A percentile compares a stretch with the other conserved stretches of the same genome.
Evolutionary conservation across 2,113 vertebrate genomes (phyloP).

Genomic region (Tetrao urogallus): DNA sequence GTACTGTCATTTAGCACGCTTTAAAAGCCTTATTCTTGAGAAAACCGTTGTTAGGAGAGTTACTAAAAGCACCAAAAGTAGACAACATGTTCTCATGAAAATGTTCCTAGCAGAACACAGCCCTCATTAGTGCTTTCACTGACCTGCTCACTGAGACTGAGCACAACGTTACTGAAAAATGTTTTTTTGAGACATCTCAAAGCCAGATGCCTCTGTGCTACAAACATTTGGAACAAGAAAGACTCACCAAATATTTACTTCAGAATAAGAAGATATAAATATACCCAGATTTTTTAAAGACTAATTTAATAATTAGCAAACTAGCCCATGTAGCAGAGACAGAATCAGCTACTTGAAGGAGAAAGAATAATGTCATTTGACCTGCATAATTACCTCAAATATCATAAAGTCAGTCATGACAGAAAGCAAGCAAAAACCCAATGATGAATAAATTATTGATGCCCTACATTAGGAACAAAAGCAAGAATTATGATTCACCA

Average conservation of each 20-base stretch:
- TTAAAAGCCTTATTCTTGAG: background rate
- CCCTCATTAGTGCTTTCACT: background rate
- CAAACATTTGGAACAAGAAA: background rate
- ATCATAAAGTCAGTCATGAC: background rate
- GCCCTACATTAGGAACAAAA: background rate
- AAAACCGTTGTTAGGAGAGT: background rate
- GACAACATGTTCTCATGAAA: background rate
- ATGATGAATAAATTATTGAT: background rate
- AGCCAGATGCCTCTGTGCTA: background rate
- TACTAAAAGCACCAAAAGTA: background rate
- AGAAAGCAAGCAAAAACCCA: background rate
- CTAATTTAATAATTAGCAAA: background rate
- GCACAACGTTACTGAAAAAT: background rate
- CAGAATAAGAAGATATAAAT: background rate
- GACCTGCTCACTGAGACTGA: background rate
- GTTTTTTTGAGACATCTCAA: background rate
- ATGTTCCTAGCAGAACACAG: background rate
- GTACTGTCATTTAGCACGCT: background rate
- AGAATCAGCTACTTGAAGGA: background rate
- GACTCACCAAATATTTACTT: constrained; percentile 17
- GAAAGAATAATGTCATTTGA: background rate
- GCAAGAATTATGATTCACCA: background rate
- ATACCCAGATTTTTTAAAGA: background rate
- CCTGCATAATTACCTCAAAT: background rate
- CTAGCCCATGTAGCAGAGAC: background rate